These are phyloP conservation scores for Acronicta psi DNA, from an alignment of 2,888 invertebrate species.

Conservation along the genomic window DNA sequence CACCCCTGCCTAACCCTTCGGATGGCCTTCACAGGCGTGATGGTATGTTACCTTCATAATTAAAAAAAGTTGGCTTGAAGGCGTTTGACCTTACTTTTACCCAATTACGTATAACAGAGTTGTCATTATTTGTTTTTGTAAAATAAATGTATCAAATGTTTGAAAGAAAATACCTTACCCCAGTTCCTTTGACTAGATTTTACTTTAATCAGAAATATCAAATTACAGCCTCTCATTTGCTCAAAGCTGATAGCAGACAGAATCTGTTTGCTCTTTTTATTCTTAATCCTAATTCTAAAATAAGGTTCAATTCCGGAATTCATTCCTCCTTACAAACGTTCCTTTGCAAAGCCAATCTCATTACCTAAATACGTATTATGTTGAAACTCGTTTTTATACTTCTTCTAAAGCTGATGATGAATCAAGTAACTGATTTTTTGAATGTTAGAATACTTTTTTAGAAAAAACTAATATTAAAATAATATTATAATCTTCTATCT, in stretches of 20 bases:
- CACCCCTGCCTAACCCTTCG: too few species aligned
- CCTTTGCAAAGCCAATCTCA: slow-evolving; percentile 21
- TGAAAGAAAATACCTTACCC: background rate
- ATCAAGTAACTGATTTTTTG: too few species aligned
- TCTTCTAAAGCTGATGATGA: too few species aligned
- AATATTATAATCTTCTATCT: too few species aligned
- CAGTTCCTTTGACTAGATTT: slow-evolving; percentile 2
- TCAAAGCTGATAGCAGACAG: slow-evolving; percentile 38
- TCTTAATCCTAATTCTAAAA: slow-evolving; percentile 21
- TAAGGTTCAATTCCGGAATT: slow-evolving; percentile 27
- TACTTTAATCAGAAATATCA: slow-evolving; percentile 14
- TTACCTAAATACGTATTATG: slow-evolving; percentile 10
- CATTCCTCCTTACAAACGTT: background rate
- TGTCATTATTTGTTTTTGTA: too few species aligned
- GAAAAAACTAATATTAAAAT: too few species aligned
- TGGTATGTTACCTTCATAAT: background rate
- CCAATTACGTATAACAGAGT: too few species aligned
- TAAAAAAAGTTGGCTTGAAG: background rate
- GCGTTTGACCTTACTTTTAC: too few species aligned
- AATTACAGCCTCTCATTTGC: slow-evolving; percentile 38
- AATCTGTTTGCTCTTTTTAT: slow-evolving; percentile 17
- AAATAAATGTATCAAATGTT: too few species aligned
- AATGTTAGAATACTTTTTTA: too few species aligned
- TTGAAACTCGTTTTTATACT: slow-evolving; percentile 1
- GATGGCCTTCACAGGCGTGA: too few species aligned